phyloP scores from a whole-genome alignment of 2,113 vertebrate species.

The Leiothrix lutea region DNA sequence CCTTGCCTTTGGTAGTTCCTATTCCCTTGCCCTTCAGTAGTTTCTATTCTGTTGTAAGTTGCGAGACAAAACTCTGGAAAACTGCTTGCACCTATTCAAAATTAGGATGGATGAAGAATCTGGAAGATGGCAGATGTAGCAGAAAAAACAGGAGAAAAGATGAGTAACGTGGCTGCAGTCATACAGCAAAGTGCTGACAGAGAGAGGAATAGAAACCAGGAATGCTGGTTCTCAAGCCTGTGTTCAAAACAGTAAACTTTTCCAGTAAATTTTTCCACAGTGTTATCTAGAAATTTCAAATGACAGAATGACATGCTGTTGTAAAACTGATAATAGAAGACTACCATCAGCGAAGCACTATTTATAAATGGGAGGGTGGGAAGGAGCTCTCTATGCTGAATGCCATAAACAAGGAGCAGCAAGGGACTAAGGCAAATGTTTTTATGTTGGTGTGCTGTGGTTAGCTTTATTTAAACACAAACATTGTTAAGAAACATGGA shows the following conservation, averaged over 20 bases:
- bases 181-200: not conserved
- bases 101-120: not conserved
- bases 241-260: not conserved
- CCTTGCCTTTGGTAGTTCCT: not conserved
- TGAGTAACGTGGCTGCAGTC: not conserved
- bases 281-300: slow-evolving; percentile 36
- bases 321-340: slow-evolving; percentile 24
- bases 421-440: not conserved
- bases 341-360: not conserved
- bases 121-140: not conserved
- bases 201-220: not conserved
- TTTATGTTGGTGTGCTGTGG: slow-evolving; percentile 1
- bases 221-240: not conserved
- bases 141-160: not conserved
- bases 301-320: not conserved
- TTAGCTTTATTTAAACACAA: slow-evolving; percentile 36
- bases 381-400: not conserved
- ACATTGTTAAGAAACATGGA: slow-evolving; percentile 41
- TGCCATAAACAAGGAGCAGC: slow-evolving; percentile 21
- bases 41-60: not conserved
- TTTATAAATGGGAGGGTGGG: slow-evolving; percentile 39
- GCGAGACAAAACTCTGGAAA: not conserved
- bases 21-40: not conserved
- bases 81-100: not conserved
- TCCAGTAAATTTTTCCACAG: not conserved